Evolutionary conservation across 2,113 vertebrate species (phyloP), one percentile per base, ranked within the genome.

Genomic region (Myrmophylax atrothorax): DNA sequence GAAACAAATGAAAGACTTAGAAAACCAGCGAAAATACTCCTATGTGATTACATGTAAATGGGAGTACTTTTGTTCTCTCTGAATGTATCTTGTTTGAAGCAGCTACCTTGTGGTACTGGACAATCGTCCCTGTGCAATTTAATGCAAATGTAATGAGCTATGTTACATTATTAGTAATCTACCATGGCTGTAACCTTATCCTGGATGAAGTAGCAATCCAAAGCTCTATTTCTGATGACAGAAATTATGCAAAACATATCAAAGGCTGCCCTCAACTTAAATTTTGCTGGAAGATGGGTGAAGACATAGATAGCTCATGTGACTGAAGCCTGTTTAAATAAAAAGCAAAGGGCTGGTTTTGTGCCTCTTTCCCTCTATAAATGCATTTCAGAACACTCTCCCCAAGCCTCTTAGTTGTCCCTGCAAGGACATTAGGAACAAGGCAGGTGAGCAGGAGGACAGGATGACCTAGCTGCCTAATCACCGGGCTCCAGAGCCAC

Each of bases 11-110:
- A 90, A 81, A 77, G 55, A 77, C 63, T 85, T 40, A 59, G 4
- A 58, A 87, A 89, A 90, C 63, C 73, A 64, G 46, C 83, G 29
- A 37, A 81, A 94, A 52, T 67, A 86, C 59, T 84, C 44, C 38
- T 72, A 37, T 1, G 1, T 10, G 24, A 44, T 82, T 0, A 0
- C 7, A 67, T 0, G 0, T 84, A 59, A 86, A 55, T 24, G 25
- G 18, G 38, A 49, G 28, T 56, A 72, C 35, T 88, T 92, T 56
- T 87, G 40, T n/a, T 72, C 35, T 92, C 47, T 47, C 55, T 72
- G 62, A 83, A 85, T 35, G 33, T 13, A 35, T 31, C 75, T 63
- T 66, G 19, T 29, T 80, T 15, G n/a, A 55, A 86, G 44, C 67
- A 81, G 66, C 22, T 88, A 90, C 74, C 55, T 35, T 66, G 26